Percentiles rank a stretch among this genome's conserved stretches.
phyloP scores from a whole-genome alignment of 2,888 invertebrate genomes.

The Tetropium fuscum region DNA sequence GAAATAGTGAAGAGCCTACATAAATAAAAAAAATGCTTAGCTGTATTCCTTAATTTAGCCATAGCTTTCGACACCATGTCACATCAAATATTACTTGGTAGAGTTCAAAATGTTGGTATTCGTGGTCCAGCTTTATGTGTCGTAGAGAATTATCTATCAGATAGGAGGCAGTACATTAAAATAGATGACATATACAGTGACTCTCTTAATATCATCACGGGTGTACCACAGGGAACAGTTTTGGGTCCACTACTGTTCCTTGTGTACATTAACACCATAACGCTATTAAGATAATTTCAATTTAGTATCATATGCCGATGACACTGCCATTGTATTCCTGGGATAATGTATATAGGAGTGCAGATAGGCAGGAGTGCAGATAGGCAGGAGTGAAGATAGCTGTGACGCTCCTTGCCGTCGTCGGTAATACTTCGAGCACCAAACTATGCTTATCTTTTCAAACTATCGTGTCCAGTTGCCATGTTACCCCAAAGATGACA shows the following conservation, averaged over 20 bases:
- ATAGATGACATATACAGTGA: conserved; percentile 5
- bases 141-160: conserved; percentile 4
- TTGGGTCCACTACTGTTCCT: too few species aligned
- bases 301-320: not conserved
- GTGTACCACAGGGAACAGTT: too few species aligned
- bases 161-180: conserved; percentile 1
- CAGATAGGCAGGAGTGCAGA: too few species aligned
- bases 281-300: too few species aligned
- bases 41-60: conserved; percentile 12
- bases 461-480: too few species aligned
- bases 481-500: too few species aligned
- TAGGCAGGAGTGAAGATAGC: too few species aligned
- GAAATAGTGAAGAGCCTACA: not conserved
- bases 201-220: too few species aligned
- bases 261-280: not conserved
- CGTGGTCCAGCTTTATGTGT: conserved; percentile 1
- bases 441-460: too few species aligned
- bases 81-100: conserved; percentile 1
- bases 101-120: not conserved
- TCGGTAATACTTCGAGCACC: too few species aligned
- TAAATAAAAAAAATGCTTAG: not conserved
- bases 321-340: not conserved
- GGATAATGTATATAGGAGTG: too few species aligned
- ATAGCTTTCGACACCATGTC: conserved; percentile 10
- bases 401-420: too few species aligned